A percentile compares a stretch with the other conserved stretches of the same genome.
phyloP scores from a whole-genome alignment of 2,113 vertebrate species.

The Trochalopteron elliotii region DNA sequence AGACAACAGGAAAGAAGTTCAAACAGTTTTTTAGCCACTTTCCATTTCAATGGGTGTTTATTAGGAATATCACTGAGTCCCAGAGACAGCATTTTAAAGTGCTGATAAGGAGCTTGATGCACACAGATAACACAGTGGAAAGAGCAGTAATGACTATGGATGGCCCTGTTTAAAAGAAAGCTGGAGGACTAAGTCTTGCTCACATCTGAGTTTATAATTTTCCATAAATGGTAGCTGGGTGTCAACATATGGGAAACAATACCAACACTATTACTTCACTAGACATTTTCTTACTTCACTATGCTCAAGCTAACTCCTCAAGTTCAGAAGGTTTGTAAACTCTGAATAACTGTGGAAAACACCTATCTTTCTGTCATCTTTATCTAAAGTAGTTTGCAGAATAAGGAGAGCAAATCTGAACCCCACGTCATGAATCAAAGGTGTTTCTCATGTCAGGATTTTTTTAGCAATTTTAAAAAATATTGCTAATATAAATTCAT shows the following conservation, averaged over 20 bases:
- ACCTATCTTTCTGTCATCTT: background rate
- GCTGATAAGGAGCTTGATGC: background rate
- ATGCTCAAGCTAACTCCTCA: background rate
- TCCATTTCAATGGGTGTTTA: constrained; percentile 68
- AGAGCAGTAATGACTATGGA: background rate
- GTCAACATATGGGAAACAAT: background rate
- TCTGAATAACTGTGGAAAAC: background rate
- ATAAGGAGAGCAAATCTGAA: background rate
- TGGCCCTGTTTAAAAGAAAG: constrained; percentile 12
- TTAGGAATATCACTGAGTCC: constrained; percentile 25
- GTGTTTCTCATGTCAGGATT: background rate
- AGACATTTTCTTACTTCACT: background rate
- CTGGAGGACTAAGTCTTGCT: background rate
- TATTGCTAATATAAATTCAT: constrained; percentile 12
- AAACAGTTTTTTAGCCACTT: constrained; percentile 63
- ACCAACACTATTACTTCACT: background rate
- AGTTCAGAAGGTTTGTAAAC: background rate
- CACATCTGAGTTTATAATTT: constrained; percentile 12
- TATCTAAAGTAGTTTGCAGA: background rate
- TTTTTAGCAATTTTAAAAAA: background rate
- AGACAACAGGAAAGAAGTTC: constrained; percentile 60
- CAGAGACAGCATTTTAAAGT: constrained; percentile 44
- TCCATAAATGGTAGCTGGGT: background rate
- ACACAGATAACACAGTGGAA: background rate
- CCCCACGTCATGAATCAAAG: background rate